phyloP scores from a whole-genome alignment of 2,888 invertebrate species.

The Chalcosyrphus nemorum region DNA sequence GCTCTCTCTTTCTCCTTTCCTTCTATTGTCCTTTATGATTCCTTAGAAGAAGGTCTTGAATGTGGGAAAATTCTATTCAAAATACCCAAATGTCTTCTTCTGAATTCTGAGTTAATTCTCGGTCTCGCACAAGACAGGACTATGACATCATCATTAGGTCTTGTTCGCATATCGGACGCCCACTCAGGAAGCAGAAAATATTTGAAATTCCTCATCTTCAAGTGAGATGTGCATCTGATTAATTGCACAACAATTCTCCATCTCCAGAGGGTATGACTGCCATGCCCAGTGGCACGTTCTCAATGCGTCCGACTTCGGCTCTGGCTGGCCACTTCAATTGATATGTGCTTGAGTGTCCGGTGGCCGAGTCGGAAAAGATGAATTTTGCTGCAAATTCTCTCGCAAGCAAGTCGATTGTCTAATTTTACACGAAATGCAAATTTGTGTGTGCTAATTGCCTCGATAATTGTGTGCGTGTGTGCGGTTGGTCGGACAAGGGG shows the following conservation, averaged over 20 bases:
- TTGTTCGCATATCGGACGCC: slow-evolving; percentile 50
- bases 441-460: slow-evolving; percentile 69
- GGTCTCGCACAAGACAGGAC: neutral
- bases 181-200: slow-evolving; percentile 61
- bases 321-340: slow-evolving; percentile 47
- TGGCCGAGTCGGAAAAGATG: slow-evolving; percentile 34
- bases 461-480: slow-evolving; percentile 57
- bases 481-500: too few relatives aligned
- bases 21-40: neutral
- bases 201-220: slow-evolving; percentile 59
- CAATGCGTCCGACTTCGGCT: slow-evolving; percentile 15
- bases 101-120: slow-evolving; percentile 9
- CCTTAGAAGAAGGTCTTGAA: neutral
- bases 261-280: slow-evolving; percentile 44
- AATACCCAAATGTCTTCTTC: slow-evolving; percentile 1
- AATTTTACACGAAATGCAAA: slow-evolving; percentile 69
- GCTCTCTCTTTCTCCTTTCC: neutral
- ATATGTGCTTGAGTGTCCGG: slow-evolving; percentile 19
- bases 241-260: slow-evolving; percentile 65
- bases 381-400: slow-evolving; percentile 30
- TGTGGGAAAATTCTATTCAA: slow-evolving; percentile 19
- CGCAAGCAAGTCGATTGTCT: slow-evolving; percentile 55
- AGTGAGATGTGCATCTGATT: slow-evolving; percentile 68
- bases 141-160: slow-evolving; percentile 57
- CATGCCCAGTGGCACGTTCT: slow-evolving; percentile 33